Percentiles rank a stretch among this genome's conserved stretches.
These are phyloP conservation scores for Apantesis nais DNA, from an alignment of 2,888 invertebrate genomes.

Conservation along the genomic window DNA sequence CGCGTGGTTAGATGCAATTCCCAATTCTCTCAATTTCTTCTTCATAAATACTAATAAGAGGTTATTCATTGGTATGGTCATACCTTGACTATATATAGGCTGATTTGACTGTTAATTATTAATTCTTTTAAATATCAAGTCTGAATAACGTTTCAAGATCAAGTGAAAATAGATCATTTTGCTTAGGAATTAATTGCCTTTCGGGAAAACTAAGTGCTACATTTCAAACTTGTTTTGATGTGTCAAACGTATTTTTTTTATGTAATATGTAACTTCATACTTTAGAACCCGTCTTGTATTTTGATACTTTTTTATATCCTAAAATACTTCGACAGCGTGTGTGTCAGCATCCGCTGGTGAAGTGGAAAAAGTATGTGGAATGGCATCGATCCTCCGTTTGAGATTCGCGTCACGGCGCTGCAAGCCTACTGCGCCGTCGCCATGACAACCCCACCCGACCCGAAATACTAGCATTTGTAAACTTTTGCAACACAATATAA, in stretches of 20 bases:
- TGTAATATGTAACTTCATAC: not conserved
- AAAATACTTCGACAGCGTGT: constrained; percentile 30
- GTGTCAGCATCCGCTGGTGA: constrained; percentile 31
- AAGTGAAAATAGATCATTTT: not conserved
- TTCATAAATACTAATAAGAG: not conserved
- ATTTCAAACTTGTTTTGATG: not conserved
- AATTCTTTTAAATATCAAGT: not conserved
- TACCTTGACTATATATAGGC: not conserved
- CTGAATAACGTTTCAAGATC: not conserved
- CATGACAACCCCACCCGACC: constrained; percentile 66
- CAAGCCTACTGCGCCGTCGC: constrained; percentile 78
- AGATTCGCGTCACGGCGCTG: constrained; percentile 78
- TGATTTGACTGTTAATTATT: not conserved
- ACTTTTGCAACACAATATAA: constrained; percentile 14
- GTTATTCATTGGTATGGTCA: not conserved
- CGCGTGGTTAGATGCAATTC: not conserved
- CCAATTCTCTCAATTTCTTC: not conserved
- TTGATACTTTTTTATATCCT: constrained; percentile 14
- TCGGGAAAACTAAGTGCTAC: not conserved
- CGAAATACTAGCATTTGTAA: constrained; percentile 39
- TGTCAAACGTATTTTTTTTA: not conserved
- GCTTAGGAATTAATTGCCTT: not conserved
- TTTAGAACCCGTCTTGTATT: not conserved
- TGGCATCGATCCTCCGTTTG: constrained; percentile 74
- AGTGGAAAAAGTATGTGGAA: constrained; percentile 53